Base-by-base conservation (phyloP, 2,797 vertebrate species). In the Lepus oiostolus region DNA sequence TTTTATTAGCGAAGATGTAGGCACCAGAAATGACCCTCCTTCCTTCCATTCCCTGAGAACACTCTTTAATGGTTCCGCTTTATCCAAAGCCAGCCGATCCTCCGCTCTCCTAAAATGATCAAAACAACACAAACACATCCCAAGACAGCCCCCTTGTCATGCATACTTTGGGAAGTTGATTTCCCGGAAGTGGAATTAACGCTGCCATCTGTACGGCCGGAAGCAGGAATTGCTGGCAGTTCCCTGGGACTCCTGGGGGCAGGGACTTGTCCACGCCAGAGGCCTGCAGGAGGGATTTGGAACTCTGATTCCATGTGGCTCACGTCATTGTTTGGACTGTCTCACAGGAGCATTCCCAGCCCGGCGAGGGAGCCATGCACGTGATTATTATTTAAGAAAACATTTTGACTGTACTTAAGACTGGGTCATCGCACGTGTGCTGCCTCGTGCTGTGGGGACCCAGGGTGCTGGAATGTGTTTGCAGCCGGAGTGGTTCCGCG, bases 391-490 rank as follows among this genome's bases (percentile, higher is more conserved):
- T 76, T 96, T 84, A 24, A 9, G 35, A 83, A 76, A 90, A 82
- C 82, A 93, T 94, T 94, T 88, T 74, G 83, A n/a, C 80, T 54
- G 14, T 65, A 32, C 68, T 85, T 91, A 90, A 82, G 19, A 50
- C 52, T 75, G 76, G 92, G 32, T 82, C 79, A 82, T 70, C 63
- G 91, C 79, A 88, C 79, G 35, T n/a, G n/a, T 30, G 12, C 14
- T 54, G 85, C 68, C 67, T 28, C 50, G 62, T 90, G 72, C 14
- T 75, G 54, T 58, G n/a, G 74, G 87, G 92, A 92, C 63, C 92
- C 72, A 79, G 79, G 90, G 67, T 90, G 58, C 83, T 76, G 70
- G 90, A 91, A 92, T 91, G 90, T 26, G 54, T 83, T 65, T 90
- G 79, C 83, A 72, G 28, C 19, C 14, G 14, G 70, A 93, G 30